A percentile compares a stretch with the other conserved stretches of the same genome.
These are phyloP conservation scores for Dermochelys coriacea DNA, from an alignment of 2,797 vertebrate genomes.

Conservation along the genomic window DNA sequence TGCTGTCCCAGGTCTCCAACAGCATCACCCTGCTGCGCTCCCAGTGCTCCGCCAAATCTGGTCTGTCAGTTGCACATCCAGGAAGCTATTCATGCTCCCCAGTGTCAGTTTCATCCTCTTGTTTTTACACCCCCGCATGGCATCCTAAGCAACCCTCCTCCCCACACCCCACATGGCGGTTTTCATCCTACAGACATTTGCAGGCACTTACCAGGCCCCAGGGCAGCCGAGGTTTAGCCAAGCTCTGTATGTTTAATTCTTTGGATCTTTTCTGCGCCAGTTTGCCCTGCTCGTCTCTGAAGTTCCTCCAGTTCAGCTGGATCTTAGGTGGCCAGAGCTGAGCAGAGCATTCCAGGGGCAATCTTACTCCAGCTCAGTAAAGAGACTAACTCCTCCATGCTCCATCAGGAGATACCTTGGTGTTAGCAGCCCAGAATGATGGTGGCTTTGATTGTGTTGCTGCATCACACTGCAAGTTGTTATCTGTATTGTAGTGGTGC, in stretches of 20 bases:
- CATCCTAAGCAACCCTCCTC: not conserved
- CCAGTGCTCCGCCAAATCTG: not conserved
- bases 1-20: not conserved
- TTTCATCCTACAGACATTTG: not conserved
- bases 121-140: not conserved
- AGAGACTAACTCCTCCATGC: not conserved
- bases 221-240: not conserved
- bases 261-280: not conserved
- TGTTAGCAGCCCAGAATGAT: not conserved
- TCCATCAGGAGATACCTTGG: not conserved
- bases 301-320: not conserved
- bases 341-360: not conserved
- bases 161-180: not conserved
- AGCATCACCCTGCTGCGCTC: not conserved
- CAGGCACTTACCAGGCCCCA: not conserved
- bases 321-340: not conserved
- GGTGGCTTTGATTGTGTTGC: not conserved
- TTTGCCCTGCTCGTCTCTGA: not conserved
- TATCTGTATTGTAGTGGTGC: not conserved
- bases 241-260: not conserved
- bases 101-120: too few species aligned
- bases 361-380: not conserved
- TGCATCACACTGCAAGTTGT: not conserved
- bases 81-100: not conserved
- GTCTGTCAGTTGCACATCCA: not conserved